Percentiles rank a stretch among this genome's conserved stretches.
Conservation (phyloP, 1,140 invertebrate species). For the Calycopis cecrops region DNA sequence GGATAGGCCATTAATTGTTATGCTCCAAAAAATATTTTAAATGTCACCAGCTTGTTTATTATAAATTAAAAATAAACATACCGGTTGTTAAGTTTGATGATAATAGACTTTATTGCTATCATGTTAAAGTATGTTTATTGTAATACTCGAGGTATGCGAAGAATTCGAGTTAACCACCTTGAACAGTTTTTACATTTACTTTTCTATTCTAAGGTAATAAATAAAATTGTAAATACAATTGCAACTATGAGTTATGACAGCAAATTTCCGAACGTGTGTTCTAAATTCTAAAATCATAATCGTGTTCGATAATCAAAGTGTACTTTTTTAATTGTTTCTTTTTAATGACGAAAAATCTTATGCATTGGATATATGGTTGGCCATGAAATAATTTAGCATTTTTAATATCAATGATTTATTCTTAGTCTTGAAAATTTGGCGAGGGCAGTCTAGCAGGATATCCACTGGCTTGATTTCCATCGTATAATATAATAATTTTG, state of each 20-base stretch:
- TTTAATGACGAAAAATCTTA: too few relatives aligned
- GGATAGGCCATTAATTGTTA: slow-evolving; percentile 12
- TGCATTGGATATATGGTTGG: too few relatives aligned
- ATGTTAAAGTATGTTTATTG: slow-evolving; percentile 1
- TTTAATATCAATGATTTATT: too few relatives aligned
- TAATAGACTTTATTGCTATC: slow-evolving; percentile 28
- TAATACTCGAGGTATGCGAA: slow-evolving; percentile 42
- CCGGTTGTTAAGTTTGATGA: slow-evolving; percentile 20
- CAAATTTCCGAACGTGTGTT: too few relatives aligned
- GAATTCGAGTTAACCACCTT: slow-evolving; percentile 37
- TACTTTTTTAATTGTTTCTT: too few relatives aligned
- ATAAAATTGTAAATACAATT: slow-evolving; percentile 4
- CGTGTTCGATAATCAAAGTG: too few relatives aligned
- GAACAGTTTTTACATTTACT: slow-evolving; percentile 50
- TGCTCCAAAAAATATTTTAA: slow-evolving; percentile 5
- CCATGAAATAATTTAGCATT: too few relatives aligned
- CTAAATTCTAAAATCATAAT: too few relatives aligned
- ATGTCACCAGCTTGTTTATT: slow-evolving; percentile 1
- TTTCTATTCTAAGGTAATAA: slow-evolving; percentile 30
- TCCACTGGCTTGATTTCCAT: too few relatives aligned
- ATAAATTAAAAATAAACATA: slow-evolving; percentile 22
- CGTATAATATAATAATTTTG: too few relatives aligned
- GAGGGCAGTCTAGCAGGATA: too few relatives aligned
- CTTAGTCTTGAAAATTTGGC: too few relatives aligned
- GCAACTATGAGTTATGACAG: not conserved